Evolutionary conservation across 2,797 vertebrate genomes (phyloP).

Genomic region (Microctenopoma lineatum): DNA sequence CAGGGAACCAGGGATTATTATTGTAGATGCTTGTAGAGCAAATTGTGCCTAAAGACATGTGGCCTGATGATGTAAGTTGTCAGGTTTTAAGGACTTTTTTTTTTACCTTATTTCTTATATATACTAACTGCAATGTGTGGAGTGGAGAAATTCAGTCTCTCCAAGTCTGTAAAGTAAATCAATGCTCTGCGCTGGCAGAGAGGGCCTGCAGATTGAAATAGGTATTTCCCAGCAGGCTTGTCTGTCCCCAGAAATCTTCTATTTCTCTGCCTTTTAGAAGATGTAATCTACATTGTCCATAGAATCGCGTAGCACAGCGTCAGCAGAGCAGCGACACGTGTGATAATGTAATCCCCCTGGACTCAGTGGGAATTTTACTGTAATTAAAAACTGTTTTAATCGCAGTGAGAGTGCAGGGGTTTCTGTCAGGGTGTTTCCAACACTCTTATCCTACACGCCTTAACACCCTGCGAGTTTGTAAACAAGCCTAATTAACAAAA

Average conservation of each 20-base stretch:
- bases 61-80: not conserved
- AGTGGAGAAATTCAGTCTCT: conserved; percentile 42
- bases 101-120: conserved; percentile 18
- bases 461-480: conserved; percentile 21
- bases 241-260: conserved; percentile 28
- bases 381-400: conserved; percentile 62
- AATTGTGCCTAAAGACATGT: not conserved
- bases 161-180: conserved; percentile 52
- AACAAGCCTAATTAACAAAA: conserved; percentile 52
- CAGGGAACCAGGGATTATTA: not conserved
- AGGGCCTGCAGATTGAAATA: conserved; percentile 33
- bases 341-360: conserved; percentile 41
- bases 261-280: conserved; percentile 21
- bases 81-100: not conserved
- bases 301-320: conserved; percentile 23
- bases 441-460: conserved; percentile 4
- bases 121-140: conserved; percentile 32
- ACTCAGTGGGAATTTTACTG: conserved; percentile 13
- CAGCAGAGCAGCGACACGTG: conserved; percentile 25
- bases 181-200: conserved; percentile 33
- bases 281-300: conserved; percentile 40
- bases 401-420: conserved; percentile 18
- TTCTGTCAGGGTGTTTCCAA: conserved; percentile 15
- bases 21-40: not conserved
- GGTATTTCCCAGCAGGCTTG: conserved; percentile 53